Evolutionary conservation across 2,888 invertebrate genomes (phyloP), one percentile per base, ranked within the genome.

Genomic region (Dichetophora obliterata): DNA sequence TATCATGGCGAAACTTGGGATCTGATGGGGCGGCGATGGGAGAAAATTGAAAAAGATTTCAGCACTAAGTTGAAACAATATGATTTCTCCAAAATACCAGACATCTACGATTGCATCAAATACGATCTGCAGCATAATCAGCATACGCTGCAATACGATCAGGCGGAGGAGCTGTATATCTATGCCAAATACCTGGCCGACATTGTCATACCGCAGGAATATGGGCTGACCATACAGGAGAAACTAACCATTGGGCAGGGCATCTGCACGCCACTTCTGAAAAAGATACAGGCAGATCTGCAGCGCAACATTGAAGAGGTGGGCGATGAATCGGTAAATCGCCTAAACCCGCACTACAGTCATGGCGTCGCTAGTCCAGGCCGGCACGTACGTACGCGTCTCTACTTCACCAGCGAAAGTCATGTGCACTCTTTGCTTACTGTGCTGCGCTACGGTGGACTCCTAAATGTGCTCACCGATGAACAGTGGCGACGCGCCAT

Each of bases 1-100:
- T 99, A 99, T 89, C 98, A 99, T 86, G 98, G 98, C 5, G 99
- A 99, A 90, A 98, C 98, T 0, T 99, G 99, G 99, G 99, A 99
- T 86, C 90, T 99, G 80, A 97, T 99, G 95, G 96, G 97, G 6
- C 92, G 99, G 24, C 92, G 99, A 16, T 99, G 99, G 99, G 96
- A 96, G 59, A 99, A 99, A 90, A 95, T 99, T 75, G 97, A 98
- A 87, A 98, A 99, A 89, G 99, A 99, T 89, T 99, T 99, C 88
- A 96, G 95, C 85, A 95, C 96, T 0, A 98, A 98, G 89, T 95
- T 95, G 84, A 95, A 95, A 83, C 92, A 94, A 54, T 99, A 95
- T 89, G 99, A 99, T 88, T 99, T 99, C 84, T 98, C 98, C 6
- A 99, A 99, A 90, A 97, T 99, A 77, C 99, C 99, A 0, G 99